These are phyloP conservation scores for Pleuronectes platessa DNA, from an alignment of 2,113 vertebrate genomes.

Conservation along the genomic window DNA sequence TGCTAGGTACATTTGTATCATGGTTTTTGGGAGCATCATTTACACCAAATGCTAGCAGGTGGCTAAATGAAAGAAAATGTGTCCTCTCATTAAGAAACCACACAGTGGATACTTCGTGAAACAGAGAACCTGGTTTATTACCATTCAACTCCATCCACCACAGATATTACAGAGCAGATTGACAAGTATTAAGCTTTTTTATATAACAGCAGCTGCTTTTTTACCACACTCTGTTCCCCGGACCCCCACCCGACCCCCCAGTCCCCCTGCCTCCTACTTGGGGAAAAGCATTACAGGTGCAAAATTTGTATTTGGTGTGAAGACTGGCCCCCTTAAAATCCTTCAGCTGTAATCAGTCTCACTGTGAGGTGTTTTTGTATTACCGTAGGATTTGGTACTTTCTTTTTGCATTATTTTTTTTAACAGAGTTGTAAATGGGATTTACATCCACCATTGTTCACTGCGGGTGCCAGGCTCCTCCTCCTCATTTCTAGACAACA, in stretches of 20 bases:
- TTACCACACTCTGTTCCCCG: slow-evolving; percentile 59
- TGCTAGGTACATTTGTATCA: no score
- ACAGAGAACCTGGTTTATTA: slow-evolving; percentile 87
- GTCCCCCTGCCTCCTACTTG: slow-evolving; percentile 55
- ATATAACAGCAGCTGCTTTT: slow-evolving; percentile 83
- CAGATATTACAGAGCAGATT: slow-evolving; percentile 86
- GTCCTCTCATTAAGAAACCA: slow-evolving; percentile 42
- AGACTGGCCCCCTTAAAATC: slow-evolving; percentile 67
- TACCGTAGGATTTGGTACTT: slow-evolving; percentile 65
- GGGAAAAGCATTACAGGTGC: slow-evolving; percentile 73
- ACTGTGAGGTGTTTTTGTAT: slow-evolving; percentile 64
- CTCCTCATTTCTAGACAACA: slow-evolving; percentile 70
- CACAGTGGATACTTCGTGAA: slow-evolving; percentile 75
- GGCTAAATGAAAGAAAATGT: neutral
- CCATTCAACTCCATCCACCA: slow-evolving; percentile 86
- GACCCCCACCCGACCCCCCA: slow-evolving; percentile 17
- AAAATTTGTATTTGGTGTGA: slow-evolving; percentile 80
- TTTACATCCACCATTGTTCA: slow-evolving; percentile 69
- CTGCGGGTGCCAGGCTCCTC: slow-evolving; percentile 66
- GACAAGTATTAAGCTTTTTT: slow-evolving; percentile 83
- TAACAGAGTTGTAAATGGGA: slow-evolving; percentile 65
- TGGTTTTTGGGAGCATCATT: neutral
- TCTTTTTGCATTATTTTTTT: neutral
- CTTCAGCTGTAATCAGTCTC: slow-evolving; percentile 66
- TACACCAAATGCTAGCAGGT: no score